phyloP scores from a whole-genome alignment of 2,888 invertebrate species.

The Lampropteryx suffumata region DNA sequence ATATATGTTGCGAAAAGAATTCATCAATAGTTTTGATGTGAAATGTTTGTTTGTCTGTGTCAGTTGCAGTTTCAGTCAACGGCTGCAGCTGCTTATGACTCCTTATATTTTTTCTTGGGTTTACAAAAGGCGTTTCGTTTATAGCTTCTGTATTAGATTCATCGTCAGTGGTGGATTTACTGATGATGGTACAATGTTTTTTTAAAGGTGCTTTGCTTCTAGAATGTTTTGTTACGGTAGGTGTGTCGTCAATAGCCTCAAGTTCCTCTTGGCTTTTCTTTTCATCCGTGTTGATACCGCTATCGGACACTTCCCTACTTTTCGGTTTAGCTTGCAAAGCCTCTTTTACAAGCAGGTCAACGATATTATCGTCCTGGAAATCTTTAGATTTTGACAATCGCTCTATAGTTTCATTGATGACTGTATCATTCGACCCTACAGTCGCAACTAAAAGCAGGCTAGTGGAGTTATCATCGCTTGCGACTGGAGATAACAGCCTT shows the following conservation, averaged over 20 bases:
- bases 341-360: conserved; percentile 57
- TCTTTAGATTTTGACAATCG: conserved; percentile 49
- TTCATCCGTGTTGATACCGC: conserved; percentile 43
- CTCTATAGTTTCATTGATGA: conserved; percentile 57
- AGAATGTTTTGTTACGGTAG: conserved; percentile 26
- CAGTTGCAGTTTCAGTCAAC: conserved; percentile 25
- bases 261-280: conserved; percentile 36
- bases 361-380: conserved; percentile 47
- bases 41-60: conserved; percentile 27
- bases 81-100: background rate
- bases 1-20: conserved; percentile 58
- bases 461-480: conserved; percentile 40
- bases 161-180: conserved; percentile 52
- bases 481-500: conserved; percentile 38
- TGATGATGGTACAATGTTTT: conserved; percentile 36
- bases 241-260: conserved; percentile 50
- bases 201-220: conserved; percentile 23
- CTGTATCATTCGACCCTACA: conserved; percentile 51
- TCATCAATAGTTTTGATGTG: conserved; percentile 51
- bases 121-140: conserved; percentile 51
- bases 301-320: conserved; percentile 35
- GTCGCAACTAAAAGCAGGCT: conserved; percentile 56
- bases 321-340: conserved; percentile 42
- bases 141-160: conserved; percentile 59
- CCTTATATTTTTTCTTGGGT: conserved; percentile 35